These are phyloP conservation scores for Polietes domitor DNA, from an alignment of 2,888 invertebrate species.

Conservation along the genomic window DNA sequence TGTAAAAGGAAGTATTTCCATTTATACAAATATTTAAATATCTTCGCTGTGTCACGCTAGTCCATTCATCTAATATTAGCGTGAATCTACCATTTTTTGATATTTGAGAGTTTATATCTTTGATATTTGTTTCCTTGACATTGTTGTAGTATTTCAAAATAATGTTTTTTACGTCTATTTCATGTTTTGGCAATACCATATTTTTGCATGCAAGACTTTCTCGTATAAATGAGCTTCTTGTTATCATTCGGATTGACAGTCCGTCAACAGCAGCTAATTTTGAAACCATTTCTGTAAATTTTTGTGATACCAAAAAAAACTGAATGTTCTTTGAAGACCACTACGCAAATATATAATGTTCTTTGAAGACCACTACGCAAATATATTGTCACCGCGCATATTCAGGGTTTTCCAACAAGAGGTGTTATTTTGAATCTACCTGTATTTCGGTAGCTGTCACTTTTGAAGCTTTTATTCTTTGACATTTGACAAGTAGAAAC, in stretches of 20 bases:
- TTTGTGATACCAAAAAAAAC: too few relatives aligned
- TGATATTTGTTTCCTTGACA: background rate
- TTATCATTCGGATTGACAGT: background rate
- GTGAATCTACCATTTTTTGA: background rate
- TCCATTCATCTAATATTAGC: background rate
- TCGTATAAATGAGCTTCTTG: background rate
- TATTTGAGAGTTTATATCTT: background rate
- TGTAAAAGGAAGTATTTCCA: constrained; percentile 10
- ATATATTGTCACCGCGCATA: too few relatives aligned
- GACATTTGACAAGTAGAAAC: too few relatives aligned
- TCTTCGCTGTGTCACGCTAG: too few relatives aligned
- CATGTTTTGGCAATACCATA: background rate
- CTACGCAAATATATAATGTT: too few relatives aligned
- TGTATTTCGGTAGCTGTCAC: too few relatives aligned
- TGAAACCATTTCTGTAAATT: background rate
- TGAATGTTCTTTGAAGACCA: too few relatives aligned
- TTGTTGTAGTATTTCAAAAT: background rate
- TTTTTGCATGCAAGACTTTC: background rate
- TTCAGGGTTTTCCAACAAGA: too few relatives aligned
- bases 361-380: too few relatives aligned
- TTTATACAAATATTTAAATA: too few relatives aligned
- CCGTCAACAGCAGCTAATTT: background rate
- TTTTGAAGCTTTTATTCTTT: too few relatives aligned
- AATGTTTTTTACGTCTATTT: background rate
- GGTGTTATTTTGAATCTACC: too few relatives aligned